Percentiles rank a stretch among this genome's conserved stretches.
These are phyloP conservation scores for Tragelaphus imberbis DNA, from an alignment of 2,113 vertebrate species.

Conservation along the genomic window DNA sequence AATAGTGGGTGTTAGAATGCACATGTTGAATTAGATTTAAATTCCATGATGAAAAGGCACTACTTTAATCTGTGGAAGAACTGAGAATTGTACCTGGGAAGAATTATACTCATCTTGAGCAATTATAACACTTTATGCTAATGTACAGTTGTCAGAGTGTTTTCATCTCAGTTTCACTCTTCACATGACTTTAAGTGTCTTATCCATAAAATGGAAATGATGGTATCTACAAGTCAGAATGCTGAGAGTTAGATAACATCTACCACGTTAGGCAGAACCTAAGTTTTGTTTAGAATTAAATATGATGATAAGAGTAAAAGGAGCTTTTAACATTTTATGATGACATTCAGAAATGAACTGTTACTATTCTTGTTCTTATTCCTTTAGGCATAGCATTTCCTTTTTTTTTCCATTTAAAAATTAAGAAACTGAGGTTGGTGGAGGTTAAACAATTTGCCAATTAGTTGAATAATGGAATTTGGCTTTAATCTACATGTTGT, in stretches of 20 bases:
- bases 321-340: not conserved
- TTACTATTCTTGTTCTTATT: not conserved
- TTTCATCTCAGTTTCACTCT: not conserved
- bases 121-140: not conserved
- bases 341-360: not conserved
- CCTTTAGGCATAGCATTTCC: not conserved
- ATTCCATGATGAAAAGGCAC: not conserved
- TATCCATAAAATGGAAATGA: not conserved
- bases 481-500: not conserved
- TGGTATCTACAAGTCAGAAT: not conserved
- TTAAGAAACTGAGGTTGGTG: not conserved
- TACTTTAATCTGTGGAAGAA: not conserved
- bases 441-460: not conserved
- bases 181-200: not conserved
- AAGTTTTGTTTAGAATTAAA: not conserved
- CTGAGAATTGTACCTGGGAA: not conserved
- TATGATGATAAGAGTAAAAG: not conserved
- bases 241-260: not conserved
- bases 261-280: not conserved
- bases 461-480: not conserved
- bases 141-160: not conserved
- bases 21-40: not conserved
- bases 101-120: not conserved
- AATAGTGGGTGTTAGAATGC: not conserved
- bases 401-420: not conserved